Evolutionary conservation across 2,113 vertebrate species (phyloP).

Genomic region (Fulmarus glacialis): DNA sequence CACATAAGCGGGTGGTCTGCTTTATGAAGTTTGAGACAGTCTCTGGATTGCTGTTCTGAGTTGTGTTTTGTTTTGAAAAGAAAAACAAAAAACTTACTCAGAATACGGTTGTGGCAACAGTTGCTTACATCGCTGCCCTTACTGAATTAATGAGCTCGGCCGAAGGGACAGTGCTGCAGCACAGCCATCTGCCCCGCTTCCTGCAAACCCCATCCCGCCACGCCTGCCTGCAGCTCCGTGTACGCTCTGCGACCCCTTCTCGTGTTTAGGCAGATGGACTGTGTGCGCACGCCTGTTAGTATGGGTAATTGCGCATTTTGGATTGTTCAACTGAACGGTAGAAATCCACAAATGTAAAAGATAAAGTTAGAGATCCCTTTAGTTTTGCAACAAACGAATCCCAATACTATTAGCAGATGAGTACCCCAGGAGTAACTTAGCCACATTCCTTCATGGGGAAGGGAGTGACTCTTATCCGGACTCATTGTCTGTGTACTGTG

Average conservation of each 20-base stretch:
- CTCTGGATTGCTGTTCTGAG: neutral
- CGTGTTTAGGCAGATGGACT: neutral
- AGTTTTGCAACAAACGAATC: neutral
- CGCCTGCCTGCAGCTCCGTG: fast-evolving
- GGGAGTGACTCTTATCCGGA: neutral
- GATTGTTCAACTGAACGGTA: fast-evolving
- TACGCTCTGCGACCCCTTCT: fast-evolving
- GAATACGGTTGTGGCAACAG: neutral
- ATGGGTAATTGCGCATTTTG: neutral
- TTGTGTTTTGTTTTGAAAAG: neutral
- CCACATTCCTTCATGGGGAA: neutral
- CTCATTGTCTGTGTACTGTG: neutral
- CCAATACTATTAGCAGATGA: neutral
- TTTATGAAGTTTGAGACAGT: neutral
- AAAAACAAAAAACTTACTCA: neutral
- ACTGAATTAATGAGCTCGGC: neutral
- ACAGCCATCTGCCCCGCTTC: fast-evolving
- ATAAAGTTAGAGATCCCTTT: neutral
- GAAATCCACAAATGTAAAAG: neutral
- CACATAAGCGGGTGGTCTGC: neutral
- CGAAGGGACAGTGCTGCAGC: neutral
- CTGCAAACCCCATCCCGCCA: neutral
- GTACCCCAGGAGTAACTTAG: neutral
- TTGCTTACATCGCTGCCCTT: neutral
- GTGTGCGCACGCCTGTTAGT: fast-evolving